These are phyloP conservation scores for Caenorhabditis brenneri DNA, from an alignment of 1,140 invertebrate genomes.

Conservation along the genomic window DNA sequence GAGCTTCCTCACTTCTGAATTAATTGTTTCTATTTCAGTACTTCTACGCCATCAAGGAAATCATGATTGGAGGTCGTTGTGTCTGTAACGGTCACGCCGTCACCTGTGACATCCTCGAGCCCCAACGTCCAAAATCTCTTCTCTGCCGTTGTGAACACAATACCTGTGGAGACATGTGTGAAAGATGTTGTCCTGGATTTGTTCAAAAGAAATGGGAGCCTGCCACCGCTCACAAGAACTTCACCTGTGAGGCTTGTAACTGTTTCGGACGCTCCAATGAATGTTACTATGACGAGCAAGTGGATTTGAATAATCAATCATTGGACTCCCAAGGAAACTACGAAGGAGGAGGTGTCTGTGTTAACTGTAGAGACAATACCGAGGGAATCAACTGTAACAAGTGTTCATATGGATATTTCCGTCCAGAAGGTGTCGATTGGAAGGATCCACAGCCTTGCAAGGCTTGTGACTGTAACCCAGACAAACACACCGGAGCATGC, in stretches of 20 bases:
- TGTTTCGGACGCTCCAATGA: constrained; percentile 86
- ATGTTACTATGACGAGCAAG: constrained; percentile 83
- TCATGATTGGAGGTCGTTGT: constrained; percentile 94
- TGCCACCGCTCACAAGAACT: constrained; percentile 66
- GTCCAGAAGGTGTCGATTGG: constrained; percentile 81
- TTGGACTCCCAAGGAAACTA: constrained; percentile 89
- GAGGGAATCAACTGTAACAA: constrained; percentile 83
- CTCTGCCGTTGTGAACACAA: constrained; percentile 93
- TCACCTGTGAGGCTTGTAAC: constrained; percentile 82
- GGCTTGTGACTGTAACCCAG: constrained; percentile 87
- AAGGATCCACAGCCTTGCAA: constrained; percentile 89
- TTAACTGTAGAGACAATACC: constrained; percentile 81
- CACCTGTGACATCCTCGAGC: constrained; percentile 86
- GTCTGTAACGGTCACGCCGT: constrained; percentile 98
- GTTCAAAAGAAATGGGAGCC: constrained; percentile 84
- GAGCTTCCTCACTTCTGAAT: no score
- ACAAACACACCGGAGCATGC: constrained; percentile 90
- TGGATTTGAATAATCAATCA: constrained; percentile 81
- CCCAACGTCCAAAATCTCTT: constrained; percentile 80
- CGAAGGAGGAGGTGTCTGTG: constrained; percentile 86
- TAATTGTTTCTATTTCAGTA: constrained; percentile 79
- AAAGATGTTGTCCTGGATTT: constrained; percentile 81
- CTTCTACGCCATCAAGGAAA: constrained; percentile 98
- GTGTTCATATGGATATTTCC: constrained; percentile 81
- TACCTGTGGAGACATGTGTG: constrained; percentile 92